A percentile compares a stretch with the other conserved stretches of the same genome.
phyloP scores from a whole-genome alignment of 2,113 vertebrate genomes.

The Boulengeromyrus knoepffleri region DNA sequence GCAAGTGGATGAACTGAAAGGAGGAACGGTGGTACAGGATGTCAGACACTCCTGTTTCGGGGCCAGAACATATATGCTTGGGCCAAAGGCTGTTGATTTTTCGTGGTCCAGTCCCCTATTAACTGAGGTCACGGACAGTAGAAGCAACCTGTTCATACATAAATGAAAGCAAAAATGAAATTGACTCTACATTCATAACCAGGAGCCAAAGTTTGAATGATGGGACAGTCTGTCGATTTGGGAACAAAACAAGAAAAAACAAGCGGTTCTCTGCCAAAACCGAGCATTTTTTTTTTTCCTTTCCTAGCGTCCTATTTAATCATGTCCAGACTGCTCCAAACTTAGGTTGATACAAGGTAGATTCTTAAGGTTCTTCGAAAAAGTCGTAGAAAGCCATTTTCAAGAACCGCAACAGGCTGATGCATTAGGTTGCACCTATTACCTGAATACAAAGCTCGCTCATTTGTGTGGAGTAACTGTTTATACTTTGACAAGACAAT shows the following conservation, averaged over 20 bases:
- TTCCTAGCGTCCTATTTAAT: neutral
- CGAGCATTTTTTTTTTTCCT: neutral
- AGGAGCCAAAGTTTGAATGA: slow-evolving; percentile 5
- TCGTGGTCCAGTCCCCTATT: slow-evolving; percentile 58
- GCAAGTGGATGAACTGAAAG: slow-evolving; percentile 95
- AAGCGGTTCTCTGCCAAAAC: slow-evolving; percentile 3
- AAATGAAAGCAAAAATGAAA: neutral
- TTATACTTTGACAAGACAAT: slow-evolving; percentile 68
- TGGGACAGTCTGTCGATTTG: neutral
- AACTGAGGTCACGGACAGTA: slow-evolving; percentile 54
- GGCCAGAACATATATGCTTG: slow-evolving; percentile 47
- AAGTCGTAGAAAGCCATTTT: slow-evolving; percentile 14
- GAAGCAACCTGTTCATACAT: slow-evolving; percentile 13
- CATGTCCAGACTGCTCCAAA: slow-evolving; percentile 1
- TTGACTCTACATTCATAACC: slow-evolving; percentile 2
- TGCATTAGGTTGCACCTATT: neutral
- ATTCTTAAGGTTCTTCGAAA: neutral
- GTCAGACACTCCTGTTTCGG: slow-evolving; percentile 31
- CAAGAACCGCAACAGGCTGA: neutral
- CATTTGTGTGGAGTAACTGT: slow-evolving; percentile 52
- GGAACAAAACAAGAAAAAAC: neutral
- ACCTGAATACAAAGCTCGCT: slow-evolving; percentile 48
- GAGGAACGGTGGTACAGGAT: neutral
- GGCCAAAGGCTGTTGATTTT: slow-evolving; percentile 62
- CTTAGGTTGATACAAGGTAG: neutral